Evolutionary conservation across 2,797 vertebrate genomes (phyloP).

Genomic region (Rhynchotus rufescens): DNA sequence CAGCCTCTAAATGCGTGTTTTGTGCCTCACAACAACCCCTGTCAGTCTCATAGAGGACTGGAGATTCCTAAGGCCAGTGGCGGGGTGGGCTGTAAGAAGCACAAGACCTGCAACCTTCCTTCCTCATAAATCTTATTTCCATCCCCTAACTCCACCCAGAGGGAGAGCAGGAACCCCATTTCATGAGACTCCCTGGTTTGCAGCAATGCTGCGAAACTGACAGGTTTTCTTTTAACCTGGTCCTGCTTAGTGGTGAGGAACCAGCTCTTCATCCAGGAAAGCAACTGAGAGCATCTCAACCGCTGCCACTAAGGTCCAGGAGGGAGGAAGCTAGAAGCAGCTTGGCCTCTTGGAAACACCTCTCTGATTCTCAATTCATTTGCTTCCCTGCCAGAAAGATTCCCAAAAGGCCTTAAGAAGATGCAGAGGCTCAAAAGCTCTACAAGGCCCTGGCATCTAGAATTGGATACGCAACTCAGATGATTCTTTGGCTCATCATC

Average conservation of each 20-base stretch:
- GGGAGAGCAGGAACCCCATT: background rate
- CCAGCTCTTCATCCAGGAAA: background rate
- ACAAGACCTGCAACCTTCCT: background rate
- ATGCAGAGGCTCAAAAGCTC: background rate
- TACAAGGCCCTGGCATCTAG: background rate
- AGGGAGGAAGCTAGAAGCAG: background rate
- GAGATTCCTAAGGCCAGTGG: background rate
- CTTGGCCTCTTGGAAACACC: fast-evolving
- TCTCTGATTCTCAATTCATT: background rate
- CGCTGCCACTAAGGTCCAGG: fast-evolving
- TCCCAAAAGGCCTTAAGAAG: constrained; percentile 36
- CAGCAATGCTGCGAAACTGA: background rate
- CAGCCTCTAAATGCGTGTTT: background rate
- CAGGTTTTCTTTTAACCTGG: background rate
- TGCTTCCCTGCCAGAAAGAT: constrained; percentile 23
- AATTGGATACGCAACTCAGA: background rate
- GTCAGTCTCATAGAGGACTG: background rate
- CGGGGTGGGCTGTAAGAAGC: background rate
- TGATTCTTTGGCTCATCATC: background rate
- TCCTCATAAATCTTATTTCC: background rate
- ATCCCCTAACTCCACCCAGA: background rate
- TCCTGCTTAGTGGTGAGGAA: fast-evolving
- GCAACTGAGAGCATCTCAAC: background rate
- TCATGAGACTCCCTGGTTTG: fast-evolving
- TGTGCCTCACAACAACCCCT: background rate